Evolutionary conservation across 2,113 vertebrate species (phyloP).

Genomic region (Astatotilapia flaviijosephi): DNA sequence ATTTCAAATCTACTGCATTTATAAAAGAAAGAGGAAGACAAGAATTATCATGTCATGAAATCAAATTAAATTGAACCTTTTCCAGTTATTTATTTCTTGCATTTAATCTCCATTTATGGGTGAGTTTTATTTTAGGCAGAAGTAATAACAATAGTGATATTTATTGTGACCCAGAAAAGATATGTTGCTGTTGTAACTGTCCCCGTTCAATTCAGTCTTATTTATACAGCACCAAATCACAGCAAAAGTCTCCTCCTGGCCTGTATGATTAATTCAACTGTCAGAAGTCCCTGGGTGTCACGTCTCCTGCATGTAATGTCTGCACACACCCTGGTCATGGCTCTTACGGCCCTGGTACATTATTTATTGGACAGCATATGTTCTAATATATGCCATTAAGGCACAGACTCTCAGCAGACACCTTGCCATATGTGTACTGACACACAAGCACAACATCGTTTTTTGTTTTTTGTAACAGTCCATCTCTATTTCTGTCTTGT

Average conservation of each 20-base stretch:
- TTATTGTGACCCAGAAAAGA: background rate
- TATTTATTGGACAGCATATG: constrained; percentile 66
- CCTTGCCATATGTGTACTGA: background rate
- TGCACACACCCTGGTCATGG: constrained; percentile 45
- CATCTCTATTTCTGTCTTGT: background rate
- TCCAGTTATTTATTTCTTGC: background rate
- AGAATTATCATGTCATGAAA: background rate
- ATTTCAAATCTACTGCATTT: background rate
- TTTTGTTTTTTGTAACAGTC: background rate
- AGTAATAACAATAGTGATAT: background rate
- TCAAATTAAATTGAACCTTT: background rate
- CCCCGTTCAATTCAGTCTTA: background rate
- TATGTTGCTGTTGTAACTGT: background rate
- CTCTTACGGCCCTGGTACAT: constrained; percentile 49
- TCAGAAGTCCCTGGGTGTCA: constrained; percentile 36
- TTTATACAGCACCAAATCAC: background rate
- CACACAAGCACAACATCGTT: background rate
- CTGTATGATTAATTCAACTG: constrained; percentile 62
- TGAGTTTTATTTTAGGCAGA: background rate
- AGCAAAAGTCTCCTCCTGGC: background rate
- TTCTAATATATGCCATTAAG: constrained; percentile 66
- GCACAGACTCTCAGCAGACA: background rate
- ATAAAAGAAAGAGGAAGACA: background rate
- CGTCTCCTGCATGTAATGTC: constrained; percentile 68
- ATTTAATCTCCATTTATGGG: background rate